phyloP scores from a whole-genome alignment of 1,140 invertebrate genomes.

The Cydia strobilella region DNA sequence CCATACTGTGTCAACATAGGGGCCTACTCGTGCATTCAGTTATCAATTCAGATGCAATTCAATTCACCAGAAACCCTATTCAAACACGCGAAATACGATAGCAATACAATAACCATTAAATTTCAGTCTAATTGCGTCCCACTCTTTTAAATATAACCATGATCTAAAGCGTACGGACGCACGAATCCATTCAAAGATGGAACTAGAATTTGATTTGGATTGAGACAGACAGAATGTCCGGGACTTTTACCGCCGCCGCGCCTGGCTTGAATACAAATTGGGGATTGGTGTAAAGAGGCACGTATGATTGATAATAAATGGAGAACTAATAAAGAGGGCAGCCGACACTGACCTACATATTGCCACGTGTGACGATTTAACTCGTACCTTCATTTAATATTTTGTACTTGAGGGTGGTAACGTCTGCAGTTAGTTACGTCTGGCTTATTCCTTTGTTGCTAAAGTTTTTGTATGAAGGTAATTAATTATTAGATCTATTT shows the following conservation, averaged over 20 bases:
- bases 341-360: constrained; percentile 67
- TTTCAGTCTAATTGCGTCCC: neutral
- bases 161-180: neutral
- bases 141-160: neutral
- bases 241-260: constrained; percentile 2
- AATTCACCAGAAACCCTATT: too few species aligned
- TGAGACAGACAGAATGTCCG: neutral
- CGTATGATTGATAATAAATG: constrained; percentile 48
- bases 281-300: constrained; percentile 4
- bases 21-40: too few species aligned
- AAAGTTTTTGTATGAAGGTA: too few species aligned
- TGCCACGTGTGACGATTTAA: constrained; percentile 37
- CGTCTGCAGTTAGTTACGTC: too few species aligned
- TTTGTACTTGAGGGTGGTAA: neutral
- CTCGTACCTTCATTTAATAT: neutral
- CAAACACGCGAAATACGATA: neutral
- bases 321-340: constrained; percentile 35
- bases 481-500: too few species aligned
- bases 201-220: neutral
- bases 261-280: constrained; percentile 6
- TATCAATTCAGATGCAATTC: too few species aligned
- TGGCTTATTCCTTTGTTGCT: too few species aligned
- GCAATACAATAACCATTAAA: neutral
- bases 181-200: neutral
- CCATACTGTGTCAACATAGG: too few species aligned